Base-by-base conservation (phyloP, 2,113 vertebrate species). In the Leiothrix lutea region DNA sequence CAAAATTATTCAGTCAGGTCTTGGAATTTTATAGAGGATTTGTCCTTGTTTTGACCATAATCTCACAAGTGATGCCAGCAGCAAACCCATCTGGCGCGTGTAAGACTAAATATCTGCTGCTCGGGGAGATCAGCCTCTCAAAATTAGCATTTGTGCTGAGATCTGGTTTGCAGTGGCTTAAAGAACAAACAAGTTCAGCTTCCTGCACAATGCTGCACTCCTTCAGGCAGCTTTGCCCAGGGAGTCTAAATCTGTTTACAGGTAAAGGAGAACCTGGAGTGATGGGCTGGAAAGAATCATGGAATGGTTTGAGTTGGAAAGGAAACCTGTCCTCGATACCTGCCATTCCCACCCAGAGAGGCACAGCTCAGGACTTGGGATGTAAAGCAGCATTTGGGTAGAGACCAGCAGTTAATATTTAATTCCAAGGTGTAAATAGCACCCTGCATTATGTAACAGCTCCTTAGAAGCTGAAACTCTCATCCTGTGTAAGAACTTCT, bases 41-140 rank as follows among this genome's bases (percentile, higher is more conserved):
- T 78, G 47, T 71, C 73, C 81, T 85, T 67, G 74, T 92, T 79
- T 84, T 56, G 81, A 72, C 78, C 90, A 64, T 67, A 70, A 79
- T 42, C 47, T 80, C 81, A 23, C 40, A 28, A 64, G 44, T 5
- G 38, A 84, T 25, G 58, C 78, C 91, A 79, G 80, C 53, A 92
- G 73, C 53, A 87, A 87, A 87, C 53, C 69, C 84, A 67, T 29
- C 69, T 73, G 45, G 64, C 0, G 1, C 0, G 0, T 23, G 60
- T 5, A 89, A 93, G 66, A 72, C 36, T 13, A n/a, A 91, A 4
- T 66, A 78, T 66, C 86, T 81, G 64, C 80, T 42, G 40, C 48
- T 67, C 8, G 15, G 57, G 89, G 75, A 87, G 87, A 86, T 33
- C 13, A 21, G 40, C 2, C 6, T 3, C 73, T 87, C 93, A 40